Evolutionary conservation across 2,113 vertebrate species (phyloP).

Genomic region (Notechis scutatus): DNA sequence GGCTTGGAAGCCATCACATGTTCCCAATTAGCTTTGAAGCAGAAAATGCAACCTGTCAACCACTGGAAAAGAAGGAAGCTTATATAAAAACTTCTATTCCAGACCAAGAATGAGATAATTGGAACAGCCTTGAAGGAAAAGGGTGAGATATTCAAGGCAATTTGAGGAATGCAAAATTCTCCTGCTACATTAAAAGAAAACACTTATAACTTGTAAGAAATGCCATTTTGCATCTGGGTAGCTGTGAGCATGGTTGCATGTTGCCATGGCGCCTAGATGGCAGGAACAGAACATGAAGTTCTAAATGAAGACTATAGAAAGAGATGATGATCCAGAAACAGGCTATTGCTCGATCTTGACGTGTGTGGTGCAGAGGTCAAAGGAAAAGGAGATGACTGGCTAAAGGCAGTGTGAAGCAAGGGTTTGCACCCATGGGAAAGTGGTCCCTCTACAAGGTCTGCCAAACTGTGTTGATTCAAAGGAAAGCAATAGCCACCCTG

Average conservation of each 20-base stretch:
- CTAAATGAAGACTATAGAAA: not conserved
- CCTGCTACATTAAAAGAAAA: not conserved
- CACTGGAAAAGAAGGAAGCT: fast-evolving
- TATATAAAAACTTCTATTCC: not conserved
- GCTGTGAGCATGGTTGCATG: not conserved
- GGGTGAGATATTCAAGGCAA: not conserved
- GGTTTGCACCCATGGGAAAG: not conserved
- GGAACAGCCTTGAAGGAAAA: not conserved
- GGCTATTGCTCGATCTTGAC: not conserved
- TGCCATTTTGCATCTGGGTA: not conserved
- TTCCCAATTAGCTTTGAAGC: slow-evolving; percentile 1
- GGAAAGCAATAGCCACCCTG: not conserved
- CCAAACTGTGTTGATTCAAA: not conserved
- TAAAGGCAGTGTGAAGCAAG: not conserved
- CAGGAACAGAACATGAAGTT: not conserved
- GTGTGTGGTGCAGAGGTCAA: not conserved
- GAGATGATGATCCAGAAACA: not conserved
- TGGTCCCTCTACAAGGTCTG: not conserved
- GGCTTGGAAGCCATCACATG: not conserved
- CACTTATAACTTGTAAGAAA: not conserved
- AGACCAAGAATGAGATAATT: not conserved
- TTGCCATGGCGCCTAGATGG: not conserved
- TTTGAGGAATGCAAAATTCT: not conserved
- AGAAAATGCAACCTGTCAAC: not conserved
- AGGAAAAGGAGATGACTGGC: not conserved